Base-by-base conservation (phyloP, 92 coral and sea anemone genomes). In the Siderastrea radians region DNA sequence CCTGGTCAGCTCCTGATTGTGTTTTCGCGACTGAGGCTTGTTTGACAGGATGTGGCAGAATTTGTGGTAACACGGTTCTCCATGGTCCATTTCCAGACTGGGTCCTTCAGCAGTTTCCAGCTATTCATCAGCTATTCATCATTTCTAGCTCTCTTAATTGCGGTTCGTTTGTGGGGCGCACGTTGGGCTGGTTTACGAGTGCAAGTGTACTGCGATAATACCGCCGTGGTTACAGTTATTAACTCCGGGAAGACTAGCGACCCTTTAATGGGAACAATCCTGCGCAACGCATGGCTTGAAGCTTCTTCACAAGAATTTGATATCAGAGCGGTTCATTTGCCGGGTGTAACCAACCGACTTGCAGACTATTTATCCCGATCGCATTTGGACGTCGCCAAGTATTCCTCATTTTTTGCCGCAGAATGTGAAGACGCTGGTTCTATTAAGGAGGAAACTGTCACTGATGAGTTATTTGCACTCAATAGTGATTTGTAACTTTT, bases 141-240 rank as follows among this genome's bases (percentile, higher is more conserved):
- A 19, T 57, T 59, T 79, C 44, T 86, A 15, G 68, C 45, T 50
- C 19, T 50, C 50, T 68, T 68, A 68, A 51, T 68, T 43, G 72
- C 72, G 50, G 11, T 85, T 48, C 71, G 74, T 49, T 68, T 86
- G 73, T 77, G 84, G 89, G 89, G 86, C 15, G 38, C 79, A 13
- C 83, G 38, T 1, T 86, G 84, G 84, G 15, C 75, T 1, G 84
- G 89, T 13, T 50, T 63, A 49, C 64, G 84, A 1, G 43, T 86
- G 10, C 73, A 52, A 51, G 75, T 86, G 10, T 77, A n/a, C 72
- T 87, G 90, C 79, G 89, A 87, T 55, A 86, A 77, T 76, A 45
- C 26, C 46, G 89, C 75, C 17, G 75, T 68, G 5, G 89, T 86
- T 75, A 43, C 72, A 5, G 72, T 68, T 7, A 68, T 68, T 43